Base-by-base conservation (phyloP, 2,888 invertebrate genomes). In the Cepaea hortensis region DNA sequence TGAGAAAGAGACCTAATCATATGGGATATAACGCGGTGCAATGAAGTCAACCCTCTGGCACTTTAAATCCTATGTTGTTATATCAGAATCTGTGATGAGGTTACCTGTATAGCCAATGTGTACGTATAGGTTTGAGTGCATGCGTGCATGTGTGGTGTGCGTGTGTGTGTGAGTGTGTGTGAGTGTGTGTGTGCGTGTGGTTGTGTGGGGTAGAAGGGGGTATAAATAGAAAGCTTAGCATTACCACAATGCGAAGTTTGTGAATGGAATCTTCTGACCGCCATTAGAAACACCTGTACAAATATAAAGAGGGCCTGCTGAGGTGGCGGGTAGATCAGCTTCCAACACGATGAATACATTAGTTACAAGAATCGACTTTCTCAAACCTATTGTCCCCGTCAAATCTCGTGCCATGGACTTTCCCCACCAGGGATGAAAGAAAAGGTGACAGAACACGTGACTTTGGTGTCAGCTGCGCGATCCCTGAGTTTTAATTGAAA, bases 401-500 rank as follows among this genome's bases (percentile, higher is more conserved):
- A 35, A 35, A 48, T 48, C 4, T 4, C 68, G n/a, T 46, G 4
- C 35, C 46, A 5, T 81, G 46, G 62, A 35, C 35, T 15, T 7
- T 11, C n/a, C 72, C 72, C 68, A 35, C 70, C 15, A 35, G 48
- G 1, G 55, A 62, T 50, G 72, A 82, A 82, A 68, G 68, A 82
- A 84, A 84, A 76, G 76, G 84, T 75, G 75, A 62, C 76, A 84
- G 35, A 73, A 18, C 5, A 35, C 20, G 76, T 35, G 46, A 84
- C 75, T 76, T 84, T 46, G 11, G 3, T 48, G 73, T 23, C 46
- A 48, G 23, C 76, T 72, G 70, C 76, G 76, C 75, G 55, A 65
- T 11, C 84, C 55, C 62, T 55, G 46, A 62, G 73, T 23, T 50
- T 73, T 85, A 80, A 85, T 85, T 85, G 85, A 85, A 85, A 85